Base-by-base conservation (phyloP, 2,113 vertebrate genomes). In the Myotis davidii region DNA sequence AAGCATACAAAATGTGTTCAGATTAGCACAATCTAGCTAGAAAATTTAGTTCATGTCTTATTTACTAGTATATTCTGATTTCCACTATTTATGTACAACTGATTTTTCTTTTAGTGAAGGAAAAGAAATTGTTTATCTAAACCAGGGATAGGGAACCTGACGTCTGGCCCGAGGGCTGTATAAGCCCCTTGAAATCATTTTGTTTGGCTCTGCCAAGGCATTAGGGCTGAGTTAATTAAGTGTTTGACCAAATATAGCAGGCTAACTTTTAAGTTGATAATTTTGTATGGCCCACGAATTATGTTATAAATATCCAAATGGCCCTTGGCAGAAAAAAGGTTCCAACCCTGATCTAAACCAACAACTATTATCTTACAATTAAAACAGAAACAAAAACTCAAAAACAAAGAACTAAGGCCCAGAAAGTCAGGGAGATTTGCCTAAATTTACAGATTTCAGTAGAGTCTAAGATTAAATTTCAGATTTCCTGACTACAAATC, bases 51-150 rank as follows among this genome's bases (percentile, higher is more conserved):
- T 88, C 32, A 27, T 6, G 50, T 82, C 54, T 56, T 69, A 52
- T 83, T 84, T 69, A 61, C 23, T 61, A 61, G 4, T 61, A 67
- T 61, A 83, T 37, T 87, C 74, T 90, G 37, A 76, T 64, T 76
- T 78, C 32, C 12, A 82, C 29, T 45, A 13, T 56, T 48, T 32
- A 52, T 48, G 27, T 74, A 74, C 93, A 91, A 84, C 39, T 64
- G n/a, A 59, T 8, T 89, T 85, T 90, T 72, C 83, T 90, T 92
- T 87, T 39, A 88, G 18, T 64, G 21, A 25, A 52, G 21, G 23
- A 94, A 74, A 90, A 93, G 25, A 13, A 13, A 70, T 16, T 61
- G 11, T 70, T 93, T 18, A 86, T 27, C 5, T 83, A 89, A 96
- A 72, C 14, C 85, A 92, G 59, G 25, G 59, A 61, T 61, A 45